A percentile compares a stretch with the other conserved stretches of the same genome.
Evolutionary conservation across 2,888 invertebrate genomes (phyloP).

Genomic region (Volucella inanis): DNA sequence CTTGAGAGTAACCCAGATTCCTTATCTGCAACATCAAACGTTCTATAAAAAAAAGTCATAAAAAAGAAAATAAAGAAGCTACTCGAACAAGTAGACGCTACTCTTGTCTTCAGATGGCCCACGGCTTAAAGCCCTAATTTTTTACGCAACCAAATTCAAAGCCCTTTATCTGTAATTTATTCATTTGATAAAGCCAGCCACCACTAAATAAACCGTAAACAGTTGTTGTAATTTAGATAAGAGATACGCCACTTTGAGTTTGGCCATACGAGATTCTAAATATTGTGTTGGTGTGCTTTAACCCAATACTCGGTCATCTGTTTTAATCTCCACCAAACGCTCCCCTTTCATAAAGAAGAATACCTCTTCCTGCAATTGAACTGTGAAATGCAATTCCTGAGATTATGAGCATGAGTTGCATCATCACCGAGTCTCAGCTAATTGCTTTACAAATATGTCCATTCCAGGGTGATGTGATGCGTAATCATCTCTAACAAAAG

Average conservation of each 20-base stretch:
- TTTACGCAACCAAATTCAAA: neutral
- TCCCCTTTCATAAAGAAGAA: slow-evolving; percentile 34
- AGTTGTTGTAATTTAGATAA: slow-evolving; percentile 30
- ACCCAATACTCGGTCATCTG: slow-evolving; percentile 11
- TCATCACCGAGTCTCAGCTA: slow-evolving; percentile 46
- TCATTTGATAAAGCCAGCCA: neutral
- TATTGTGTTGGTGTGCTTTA: slow-evolving; percentile 14
- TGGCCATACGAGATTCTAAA: too few relatives aligned
- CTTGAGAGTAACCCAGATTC: slow-evolving; percentile 58
- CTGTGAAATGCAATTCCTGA: neutral
- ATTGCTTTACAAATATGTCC: slow-evolving; percentile 48
- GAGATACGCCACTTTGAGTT: neutral
- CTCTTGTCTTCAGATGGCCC: neutral
- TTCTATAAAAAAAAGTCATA: neutral
- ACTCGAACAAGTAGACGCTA: neutral
- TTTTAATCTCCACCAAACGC: slow-evolving; percentile 7
- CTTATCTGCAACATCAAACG: slow-evolving; percentile 3
- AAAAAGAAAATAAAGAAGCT: neutral
- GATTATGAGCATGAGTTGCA: slow-evolving; percentile 33
- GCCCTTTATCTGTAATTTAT: slow-evolving; percentile 24
- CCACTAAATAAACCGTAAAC: slow-evolving; percentile 3
- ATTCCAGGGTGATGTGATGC: slow-evolving; percentile 19
- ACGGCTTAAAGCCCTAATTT: neutral
- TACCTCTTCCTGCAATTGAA: neutral
- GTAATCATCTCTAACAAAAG: slow-evolving; percentile 42